These are phyloP conservation scores for Aviceda subcristata DNA, from an alignment of 2,113 vertebrate species.

Conservation along the genomic window DNA sequence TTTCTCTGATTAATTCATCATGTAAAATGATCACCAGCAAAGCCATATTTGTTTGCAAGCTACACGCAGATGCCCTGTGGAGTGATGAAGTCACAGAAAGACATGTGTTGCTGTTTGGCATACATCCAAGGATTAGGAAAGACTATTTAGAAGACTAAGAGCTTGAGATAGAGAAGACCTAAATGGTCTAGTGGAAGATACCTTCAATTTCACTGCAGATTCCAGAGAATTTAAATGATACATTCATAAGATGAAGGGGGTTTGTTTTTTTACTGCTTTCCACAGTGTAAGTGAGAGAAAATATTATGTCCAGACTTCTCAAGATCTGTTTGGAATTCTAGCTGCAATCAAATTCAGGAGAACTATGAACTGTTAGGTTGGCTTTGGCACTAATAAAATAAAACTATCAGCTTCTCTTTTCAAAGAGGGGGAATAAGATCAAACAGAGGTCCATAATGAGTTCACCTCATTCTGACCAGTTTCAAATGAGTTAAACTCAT, in stretches of 20 bases:
- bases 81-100: conserved; percentile 50
- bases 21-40: conserved; percentile 58
- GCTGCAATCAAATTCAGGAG: neutral
- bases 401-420: neutral
- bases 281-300: neutral
- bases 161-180: neutral
- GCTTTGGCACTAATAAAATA: neutral
- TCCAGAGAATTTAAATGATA: neutral
- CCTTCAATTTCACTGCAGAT: neutral
- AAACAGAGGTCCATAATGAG: neutral
- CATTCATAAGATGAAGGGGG: neutral
- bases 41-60: conserved; percentile 57
- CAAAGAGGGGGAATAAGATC: neutral
- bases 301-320: neutral
- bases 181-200: neutral
- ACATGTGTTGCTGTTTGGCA: conserved; percentile 14
- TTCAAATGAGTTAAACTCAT: conserved; percentile 19
- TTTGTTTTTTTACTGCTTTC: neutral
- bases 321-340: neutral
- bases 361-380: neutral
- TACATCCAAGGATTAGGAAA: conserved; percentile 10
- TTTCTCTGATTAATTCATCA: conserved; percentile 43
- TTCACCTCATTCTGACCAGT: neutral
- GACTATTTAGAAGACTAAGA: conserved; percentile 12
- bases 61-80: conserved; percentile 41